Percentiles rank a stretch among this genome's conserved stretches.
Conservation (phyloP, 1,140 invertebrate genomes). For the Pseudomyrmex sp. region DNA sequence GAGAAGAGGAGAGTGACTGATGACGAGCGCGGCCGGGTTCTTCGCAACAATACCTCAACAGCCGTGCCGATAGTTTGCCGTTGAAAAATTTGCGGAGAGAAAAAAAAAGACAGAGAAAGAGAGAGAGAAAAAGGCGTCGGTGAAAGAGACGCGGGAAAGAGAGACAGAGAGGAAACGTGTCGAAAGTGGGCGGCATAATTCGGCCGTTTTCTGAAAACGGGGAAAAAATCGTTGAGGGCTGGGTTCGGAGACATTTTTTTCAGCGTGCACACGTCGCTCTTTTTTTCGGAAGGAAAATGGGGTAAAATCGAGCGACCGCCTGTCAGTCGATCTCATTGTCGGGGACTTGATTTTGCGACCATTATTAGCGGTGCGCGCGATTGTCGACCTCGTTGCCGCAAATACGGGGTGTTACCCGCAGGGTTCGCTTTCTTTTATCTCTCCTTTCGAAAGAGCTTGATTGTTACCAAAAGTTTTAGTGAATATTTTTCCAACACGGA, state of each 20-base stretch:
- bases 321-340: slow-evolving; percentile 75
- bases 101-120: slow-evolving; percentile 63
- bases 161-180: slow-evolving; percentile 41
- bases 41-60: slow-evolving; percentile 78
- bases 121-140: slow-evolving; percentile 41
- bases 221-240: slow-evolving; percentile 66
- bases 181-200: slow-evolving; percentile 83
- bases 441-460: slow-evolving; percentile 7
- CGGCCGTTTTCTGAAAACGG: slow-evolving; percentile 79
- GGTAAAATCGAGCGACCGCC: slow-evolving; percentile 72
- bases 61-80: slow-evolving; percentile 76
- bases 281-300: slow-evolving; percentile 71
- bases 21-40: slow-evolving; percentile 75
- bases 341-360: slow-evolving; percentile 69
- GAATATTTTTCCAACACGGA: background rate
- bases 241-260: slow-evolving; percentile 7
- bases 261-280: slow-evolving; percentile 17
- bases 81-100: slow-evolving; percentile 71
- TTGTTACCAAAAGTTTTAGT: slow-evolving; percentile 52
- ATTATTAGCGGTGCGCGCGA: slow-evolving; percentile 75
- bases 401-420: slow-evolving; percentile 57
- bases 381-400: slow-evolving; percentile 57
- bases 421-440: slow-evolving; percentile 34
- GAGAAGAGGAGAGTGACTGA: slow-evolving; percentile 81
- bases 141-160: slow-evolving; percentile 51